phyloP scores from a whole-genome alignment of 1,140 invertebrate genomes.

The Chironomus striatipennis region DNA sequence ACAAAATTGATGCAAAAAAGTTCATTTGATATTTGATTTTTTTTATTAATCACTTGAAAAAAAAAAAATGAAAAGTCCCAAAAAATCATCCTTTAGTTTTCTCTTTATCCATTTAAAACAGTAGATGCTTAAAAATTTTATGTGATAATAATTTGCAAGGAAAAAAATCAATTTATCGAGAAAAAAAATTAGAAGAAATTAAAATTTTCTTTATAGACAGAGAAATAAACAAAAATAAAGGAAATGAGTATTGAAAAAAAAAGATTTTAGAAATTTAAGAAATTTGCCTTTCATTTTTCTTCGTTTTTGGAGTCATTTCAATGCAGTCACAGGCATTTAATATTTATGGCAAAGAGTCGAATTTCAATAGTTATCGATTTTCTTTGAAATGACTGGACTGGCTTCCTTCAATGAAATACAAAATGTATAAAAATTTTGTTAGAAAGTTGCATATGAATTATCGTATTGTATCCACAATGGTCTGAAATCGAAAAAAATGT shows the following conservation, averaged over 20 bases:
- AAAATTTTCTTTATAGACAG: neutral
- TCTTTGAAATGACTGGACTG: neutral
- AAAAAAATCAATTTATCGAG: neutral
- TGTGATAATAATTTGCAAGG: conserved; percentile 14
- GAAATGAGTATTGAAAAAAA: neutral
- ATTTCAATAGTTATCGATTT: neutral
- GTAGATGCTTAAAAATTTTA: conserved; percentile 1
- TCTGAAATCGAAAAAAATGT: no score
- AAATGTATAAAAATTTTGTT: neutral
- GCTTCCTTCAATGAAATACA: neutral
- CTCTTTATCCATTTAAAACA: no score
- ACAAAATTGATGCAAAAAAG: neutral
- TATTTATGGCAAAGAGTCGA: neutral
- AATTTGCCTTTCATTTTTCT: no score
- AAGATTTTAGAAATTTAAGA: neutral
- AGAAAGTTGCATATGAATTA: conserved; percentile 11
- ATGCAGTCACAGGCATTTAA: no score
- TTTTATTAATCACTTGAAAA: no score
- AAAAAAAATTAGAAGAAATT: neutral
- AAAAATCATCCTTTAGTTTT: no score
- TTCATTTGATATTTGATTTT: neutral
- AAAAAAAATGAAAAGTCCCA: no score
- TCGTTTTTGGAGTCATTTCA: no score
- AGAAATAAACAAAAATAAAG: neutral
- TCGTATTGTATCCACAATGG: no score